phyloP scores from a whole-genome alignment of 2,888 invertebrate species.

The Cheilosia urbana region DNA sequence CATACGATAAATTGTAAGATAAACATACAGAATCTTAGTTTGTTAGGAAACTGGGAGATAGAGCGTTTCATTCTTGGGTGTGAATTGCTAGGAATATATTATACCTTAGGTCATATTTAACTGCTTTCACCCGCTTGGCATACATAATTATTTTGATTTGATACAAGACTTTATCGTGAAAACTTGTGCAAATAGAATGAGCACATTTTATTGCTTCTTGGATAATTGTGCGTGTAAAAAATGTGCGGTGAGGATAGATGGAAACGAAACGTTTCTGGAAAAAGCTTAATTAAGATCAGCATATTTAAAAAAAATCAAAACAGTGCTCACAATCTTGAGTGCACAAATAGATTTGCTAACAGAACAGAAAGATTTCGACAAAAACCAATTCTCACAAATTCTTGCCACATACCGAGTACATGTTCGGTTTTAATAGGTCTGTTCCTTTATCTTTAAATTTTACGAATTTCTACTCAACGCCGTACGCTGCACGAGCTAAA shows the following conservation, averaged over 20 bases:
- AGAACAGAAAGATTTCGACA: too few relatives aligned
- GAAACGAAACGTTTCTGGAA: too few relatives aligned
- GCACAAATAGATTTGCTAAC: too few relatives aligned
- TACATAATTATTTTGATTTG: constrained; percentile 7
- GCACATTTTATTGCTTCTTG: neutral
- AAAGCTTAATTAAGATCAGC: too few relatives aligned
- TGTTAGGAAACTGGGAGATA: constrained; percentile 45
- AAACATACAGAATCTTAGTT: constrained; percentile 48
- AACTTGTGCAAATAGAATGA: neutral
- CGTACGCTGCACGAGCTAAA: too few relatives aligned
- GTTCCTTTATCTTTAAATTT: too few relatives aligned
- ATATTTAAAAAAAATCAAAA: neutral
- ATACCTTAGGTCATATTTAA: constrained; percentile 15
- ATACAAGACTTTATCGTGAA: constrained; percentile 10
- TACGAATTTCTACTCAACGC: too few relatives aligned
- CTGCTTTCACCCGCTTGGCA: constrained; percentile 28
- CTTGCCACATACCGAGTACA: too few relatives aligned
- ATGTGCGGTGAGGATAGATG: too few relatives aligned
- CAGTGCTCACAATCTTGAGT: neutral
- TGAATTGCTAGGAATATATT: constrained; percentile 16
- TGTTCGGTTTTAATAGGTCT: too few relatives aligned
- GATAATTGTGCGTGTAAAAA: neutral
- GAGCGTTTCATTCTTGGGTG: constrained; percentile 14
- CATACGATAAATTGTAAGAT: constrained; percentile 34
- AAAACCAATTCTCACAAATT: neutral